These are phyloP conservation scores for Lipotes vexillifer DNA, from an alignment of 2,113 vertebrate genomes.

Conservation along the genomic window DNA sequence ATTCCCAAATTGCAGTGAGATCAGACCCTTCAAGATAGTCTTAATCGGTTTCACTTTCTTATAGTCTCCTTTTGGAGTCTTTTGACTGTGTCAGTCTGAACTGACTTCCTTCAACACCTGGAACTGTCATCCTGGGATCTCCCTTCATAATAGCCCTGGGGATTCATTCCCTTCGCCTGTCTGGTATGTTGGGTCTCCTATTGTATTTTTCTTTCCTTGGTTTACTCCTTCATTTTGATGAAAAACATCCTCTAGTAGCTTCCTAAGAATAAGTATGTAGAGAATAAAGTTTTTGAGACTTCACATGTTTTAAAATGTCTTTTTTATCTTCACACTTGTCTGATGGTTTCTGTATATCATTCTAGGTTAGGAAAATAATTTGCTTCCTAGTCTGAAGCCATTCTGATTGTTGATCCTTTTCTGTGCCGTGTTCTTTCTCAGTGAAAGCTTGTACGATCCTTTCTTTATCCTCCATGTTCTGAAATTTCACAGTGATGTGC, in stretches of 20 bases:
- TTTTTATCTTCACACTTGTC: not conserved
- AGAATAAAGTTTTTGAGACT: not conserved
- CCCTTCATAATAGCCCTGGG: not conserved
- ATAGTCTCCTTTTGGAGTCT: not conserved
- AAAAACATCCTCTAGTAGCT: not conserved
- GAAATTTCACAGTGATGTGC: not conserved
- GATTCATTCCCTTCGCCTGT: not conserved
- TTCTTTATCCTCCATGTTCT: not conserved
- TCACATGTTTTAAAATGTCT: not conserved
- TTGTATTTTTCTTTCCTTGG: not conserved
- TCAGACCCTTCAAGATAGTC: not conserved
- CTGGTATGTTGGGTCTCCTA: not conserved
- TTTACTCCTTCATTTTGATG: not conserved
- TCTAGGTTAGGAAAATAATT: not conserved
- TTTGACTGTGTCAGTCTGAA: not conserved
- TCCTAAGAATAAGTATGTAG: not conserved
- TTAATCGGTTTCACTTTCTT: not conserved
- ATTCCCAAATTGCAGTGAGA: not conserved
- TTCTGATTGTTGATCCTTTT: not conserved
- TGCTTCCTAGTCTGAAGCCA: not conserved
- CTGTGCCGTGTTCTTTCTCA: not conserved
- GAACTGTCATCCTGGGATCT: not conserved
- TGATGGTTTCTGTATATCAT: not conserved
- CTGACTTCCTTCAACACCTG: not conserved
- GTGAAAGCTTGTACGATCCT: not conserved